Evolutionary conservation across 2,113 vertebrate genomes (phyloP), one percentile per base, ranked within the genome.

Genomic region (Electrona antarctica): DNA sequence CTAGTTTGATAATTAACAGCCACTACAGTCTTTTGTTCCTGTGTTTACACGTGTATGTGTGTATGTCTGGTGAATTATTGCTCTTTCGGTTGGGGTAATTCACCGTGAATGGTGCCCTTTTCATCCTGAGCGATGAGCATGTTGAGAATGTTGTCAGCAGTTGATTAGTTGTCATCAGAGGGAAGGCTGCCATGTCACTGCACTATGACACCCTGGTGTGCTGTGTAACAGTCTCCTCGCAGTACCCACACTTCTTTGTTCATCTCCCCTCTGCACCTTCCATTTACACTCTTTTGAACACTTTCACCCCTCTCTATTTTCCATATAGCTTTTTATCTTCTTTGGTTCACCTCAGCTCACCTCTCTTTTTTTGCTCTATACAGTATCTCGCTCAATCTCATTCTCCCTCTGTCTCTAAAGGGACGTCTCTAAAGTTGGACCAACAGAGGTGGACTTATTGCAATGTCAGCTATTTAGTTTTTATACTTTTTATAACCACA

Each of bases 381-480:
- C 33, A 6, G 33, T 41, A 28, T 21, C 46, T 58, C 11, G 21
- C 13, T 47, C 29, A 13, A 14, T 47, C 41, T 60, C 21, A n/a
- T 21, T 54, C 10, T 58, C 21, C 7, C 8, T 47, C 49, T 13
- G 0, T 54, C 8, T 15, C 28, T 21, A 4, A 7, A 21, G 1
- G n/a, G 14, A 54, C 55, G 10, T 47, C 11, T 51, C 56, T 65
- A n/a, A 59, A 6, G 45, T 76, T 63, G 49, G 62, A 52, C 4
- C 15, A 55, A 69, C 63, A 66, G 55, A 78, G 60, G 33, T 14
- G 60, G 70, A 74, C 13, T 45, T 67, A 63, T 33, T 65, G 69
- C 64, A 61, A 15, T 8, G 33, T 77, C 64, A 76, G 73, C 66
- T 64, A 0, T 81, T 73, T 62, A 71, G 65, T 78, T 67, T 48